phyloP scores from a whole-genome alignment of 2,797 vertebrate species.

The Coregonus ussuriensis region DNA sequence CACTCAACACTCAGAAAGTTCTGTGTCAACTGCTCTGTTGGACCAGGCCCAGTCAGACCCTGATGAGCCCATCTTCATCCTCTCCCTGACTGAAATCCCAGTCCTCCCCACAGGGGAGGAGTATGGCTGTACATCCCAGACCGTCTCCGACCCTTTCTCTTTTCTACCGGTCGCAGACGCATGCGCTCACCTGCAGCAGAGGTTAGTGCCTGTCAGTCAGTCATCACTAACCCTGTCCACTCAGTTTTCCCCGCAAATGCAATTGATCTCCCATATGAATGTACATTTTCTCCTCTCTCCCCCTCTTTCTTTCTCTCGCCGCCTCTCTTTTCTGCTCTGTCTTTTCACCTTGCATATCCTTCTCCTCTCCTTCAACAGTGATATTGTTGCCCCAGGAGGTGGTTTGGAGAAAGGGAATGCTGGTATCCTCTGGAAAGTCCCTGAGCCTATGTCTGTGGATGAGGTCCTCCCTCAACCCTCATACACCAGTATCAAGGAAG shows the following conservation, averaged over 20 bases:
- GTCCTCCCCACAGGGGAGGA: conserved; percentile 40
- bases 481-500: neutral
- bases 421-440: conserved; percentile 1
- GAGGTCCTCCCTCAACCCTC: conserved; percentile 1
- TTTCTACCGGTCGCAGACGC: conserved; percentile 34
- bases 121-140: conserved; percentile 7
- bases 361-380: conserved; percentile 20
- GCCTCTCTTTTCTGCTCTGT: too few species aligned
- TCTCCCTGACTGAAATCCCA: conserved; percentile 77
- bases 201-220: conserved; percentile 42
- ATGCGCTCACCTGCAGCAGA: conserved; percentile 36
- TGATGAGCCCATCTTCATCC: conserved; percentile 74
- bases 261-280: too few species aligned
- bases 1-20: neutral
- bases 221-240: neutral
- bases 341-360: too few species aligned
- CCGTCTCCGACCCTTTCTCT: conserved; percentile 25
- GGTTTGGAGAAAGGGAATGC: conserved; percentile 5
- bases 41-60: conserved; percentile 52
- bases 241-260: neutral
- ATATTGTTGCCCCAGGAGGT: conserved; percentile 22
- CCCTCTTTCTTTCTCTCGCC: neutral
- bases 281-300: neutral
- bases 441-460: conserved; percentile 23
- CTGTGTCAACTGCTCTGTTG: conserved; percentile 35